Evolutionary conservation across 1,140 invertebrate species (phyloP).

Genomic region (Theocolax elegans): DNA sequence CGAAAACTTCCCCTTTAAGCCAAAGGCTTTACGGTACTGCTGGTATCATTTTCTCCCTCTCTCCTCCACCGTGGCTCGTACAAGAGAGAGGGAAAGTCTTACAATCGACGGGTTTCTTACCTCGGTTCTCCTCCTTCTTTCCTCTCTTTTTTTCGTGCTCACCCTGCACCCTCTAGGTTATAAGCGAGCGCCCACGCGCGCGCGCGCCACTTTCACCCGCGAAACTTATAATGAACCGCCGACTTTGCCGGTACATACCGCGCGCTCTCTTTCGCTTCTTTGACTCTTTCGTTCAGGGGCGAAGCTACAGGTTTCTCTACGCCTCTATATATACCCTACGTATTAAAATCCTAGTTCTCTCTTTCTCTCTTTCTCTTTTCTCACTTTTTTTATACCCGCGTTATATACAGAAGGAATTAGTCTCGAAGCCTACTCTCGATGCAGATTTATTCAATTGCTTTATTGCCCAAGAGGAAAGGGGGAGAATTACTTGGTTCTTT

Average conservation of each 20-base stretch:
- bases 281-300: background rate
- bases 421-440: background rate
- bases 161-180: slow-evolving; percentile 39
- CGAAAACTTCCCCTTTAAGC: slow-evolving; percentile 68
- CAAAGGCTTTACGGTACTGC: slow-evolving; percentile 31
- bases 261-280: slow-evolving; percentile 9
- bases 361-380: background rate
- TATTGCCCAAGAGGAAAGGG: no score
- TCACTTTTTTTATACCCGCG: background rate
- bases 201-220: slow-evolving; percentile 51
- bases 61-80: slow-evolving; percentile 34
- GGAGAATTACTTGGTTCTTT: background rate
- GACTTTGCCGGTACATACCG: no score
- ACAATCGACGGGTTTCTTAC: slow-evolving; percentile 54
- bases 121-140: slow-evolving; percentile 51
- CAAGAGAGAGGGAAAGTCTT: slow-evolving; percentile 55
- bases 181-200: slow-evolving; percentile 1
- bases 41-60: slow-evolving; percentile 53
- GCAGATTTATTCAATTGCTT: slow-evolving; percentile 6
- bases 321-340: slow-evolving; percentile 15
- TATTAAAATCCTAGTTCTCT: background rate
- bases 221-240: slow-evolving; percentile 48
- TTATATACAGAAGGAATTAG: background rate
- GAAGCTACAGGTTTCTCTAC: slow-evolving; percentile 44
- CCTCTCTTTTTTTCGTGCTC: slow-evolving; percentile 45